Conservation (phyloP, 2,113 vertebrate genomes). For the Redunca redunca region DNA sequence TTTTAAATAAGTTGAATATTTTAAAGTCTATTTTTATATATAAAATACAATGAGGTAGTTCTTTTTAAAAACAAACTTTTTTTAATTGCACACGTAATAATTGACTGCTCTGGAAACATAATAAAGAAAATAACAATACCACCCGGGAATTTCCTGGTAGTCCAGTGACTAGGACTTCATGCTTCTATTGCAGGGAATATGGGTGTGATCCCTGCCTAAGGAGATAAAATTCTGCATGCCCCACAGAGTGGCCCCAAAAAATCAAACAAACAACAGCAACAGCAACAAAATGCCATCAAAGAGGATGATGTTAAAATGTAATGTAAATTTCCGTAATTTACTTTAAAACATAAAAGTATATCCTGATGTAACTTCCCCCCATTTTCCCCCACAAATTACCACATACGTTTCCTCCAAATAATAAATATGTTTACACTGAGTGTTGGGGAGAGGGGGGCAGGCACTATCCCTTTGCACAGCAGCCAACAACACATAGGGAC, state of each 20-base stretch:
- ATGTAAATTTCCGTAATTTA: neutral
- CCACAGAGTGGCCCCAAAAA: neutral
- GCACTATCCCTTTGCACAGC: neutral
- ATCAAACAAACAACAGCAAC: neutral
- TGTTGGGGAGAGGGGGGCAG: neutral
- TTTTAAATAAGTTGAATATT: neutral
- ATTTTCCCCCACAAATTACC: neutral
- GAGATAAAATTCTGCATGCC: neutral
- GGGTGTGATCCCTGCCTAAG: neutral
- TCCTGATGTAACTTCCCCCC: neutral
- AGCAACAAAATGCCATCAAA: neutral
- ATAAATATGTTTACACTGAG: neutral
- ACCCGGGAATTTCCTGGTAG: neutral
- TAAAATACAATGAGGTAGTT: neutral
- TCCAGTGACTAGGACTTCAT: neutral
- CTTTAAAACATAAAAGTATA: neutral
- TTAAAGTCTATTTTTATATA: neutral
- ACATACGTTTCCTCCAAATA: neutral
- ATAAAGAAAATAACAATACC: neutral
- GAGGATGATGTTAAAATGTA: neutral
- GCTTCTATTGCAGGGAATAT: neutral
- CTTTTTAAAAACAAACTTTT: neutral
- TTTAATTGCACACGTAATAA: neutral
- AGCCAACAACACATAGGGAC: neutral
- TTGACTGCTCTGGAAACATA: neutral